phyloP scores from a whole-genome alignment of 1,140 invertebrate species.

The Platorchestia sp. region DNA sequence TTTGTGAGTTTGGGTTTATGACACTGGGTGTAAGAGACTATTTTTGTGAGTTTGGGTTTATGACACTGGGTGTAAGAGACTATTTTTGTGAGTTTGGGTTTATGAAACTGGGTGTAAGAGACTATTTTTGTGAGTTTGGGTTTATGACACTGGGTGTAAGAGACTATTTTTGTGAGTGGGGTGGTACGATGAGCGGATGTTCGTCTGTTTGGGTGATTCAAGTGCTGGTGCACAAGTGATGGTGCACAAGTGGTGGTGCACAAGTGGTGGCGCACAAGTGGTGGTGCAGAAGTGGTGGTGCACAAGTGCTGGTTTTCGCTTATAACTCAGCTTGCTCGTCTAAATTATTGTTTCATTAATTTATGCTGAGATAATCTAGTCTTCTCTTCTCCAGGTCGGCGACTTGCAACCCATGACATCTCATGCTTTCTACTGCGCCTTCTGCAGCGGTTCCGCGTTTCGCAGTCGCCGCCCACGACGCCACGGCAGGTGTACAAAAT shows the following conservation, averaged over 20 bases:
- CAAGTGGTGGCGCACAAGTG: background rate
- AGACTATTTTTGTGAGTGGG: background rate
- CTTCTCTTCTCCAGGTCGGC: background rate
- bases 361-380: background rate
- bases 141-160: too few relatives aligned
- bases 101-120: too few relatives aligned
- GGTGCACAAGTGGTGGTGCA: background rate
- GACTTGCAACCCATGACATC: background rate
- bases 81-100: too few relatives aligned
- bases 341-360: background rate
- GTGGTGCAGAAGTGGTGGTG: background rate
- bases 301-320: background rate
- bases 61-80: too few relatives aligned
- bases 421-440: background rate
- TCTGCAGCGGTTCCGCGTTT: background rate
- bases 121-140: too few relatives aligned
- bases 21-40: background rate
- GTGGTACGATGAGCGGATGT: background rate
- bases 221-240: background rate
- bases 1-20: background rate
- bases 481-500: conserved; percentile 15
- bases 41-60: background rate
- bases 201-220: background rate
- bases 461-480: background rate
- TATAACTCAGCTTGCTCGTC: background rate